These are phyloP conservation scores for Acrocyrtus sp. DNA, from an alignment of 2,888 invertebrate genomes.

Conservation along the genomic window DNA sequence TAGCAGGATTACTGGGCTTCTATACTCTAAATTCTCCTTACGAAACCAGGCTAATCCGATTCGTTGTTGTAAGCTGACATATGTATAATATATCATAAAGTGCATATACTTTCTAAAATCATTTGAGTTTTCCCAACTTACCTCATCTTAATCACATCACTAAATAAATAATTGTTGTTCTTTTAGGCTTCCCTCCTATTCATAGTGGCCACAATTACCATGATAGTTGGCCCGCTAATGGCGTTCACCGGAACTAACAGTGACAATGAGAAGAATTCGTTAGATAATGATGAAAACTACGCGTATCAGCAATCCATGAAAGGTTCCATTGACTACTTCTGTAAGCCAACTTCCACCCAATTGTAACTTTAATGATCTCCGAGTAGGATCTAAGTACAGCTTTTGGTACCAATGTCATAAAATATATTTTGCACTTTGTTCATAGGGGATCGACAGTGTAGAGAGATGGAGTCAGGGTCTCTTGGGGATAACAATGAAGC, in stretches of 20 bases:
- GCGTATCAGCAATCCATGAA: not conserved
- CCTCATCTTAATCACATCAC: too few relatives aligned
- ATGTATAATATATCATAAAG: too few relatives aligned
- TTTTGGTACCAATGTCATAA: too few relatives aligned
- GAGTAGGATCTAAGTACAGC: not conserved
- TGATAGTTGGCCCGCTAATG: not conserved
- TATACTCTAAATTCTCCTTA: too few relatives aligned
- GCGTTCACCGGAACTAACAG: not conserved
- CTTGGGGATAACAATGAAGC: not conserved
- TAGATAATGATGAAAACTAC: not conserved
- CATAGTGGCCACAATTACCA: not conserved
- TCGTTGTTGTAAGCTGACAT: not conserved
- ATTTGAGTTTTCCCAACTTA: not conserved
- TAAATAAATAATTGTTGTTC: not conserved
- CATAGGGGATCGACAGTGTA: conserved; percentile 1
- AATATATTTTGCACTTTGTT: not conserved
- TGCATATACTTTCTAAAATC: not conserved
- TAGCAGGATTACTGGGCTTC: not conserved
- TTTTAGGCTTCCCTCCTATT: not conserved
- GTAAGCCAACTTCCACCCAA: not conserved
- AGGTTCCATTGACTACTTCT: conserved; percentile 8
- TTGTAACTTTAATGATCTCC: not conserved
- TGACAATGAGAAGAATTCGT: not conserved
- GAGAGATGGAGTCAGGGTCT: not conserved
- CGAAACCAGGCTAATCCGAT: not conserved